Percentiles rank a stretch among this genome's conserved stretches.
phyloP scores from a whole-genome alignment of 1,140 invertebrate genomes.

The Lycorma delicatula region DNA sequence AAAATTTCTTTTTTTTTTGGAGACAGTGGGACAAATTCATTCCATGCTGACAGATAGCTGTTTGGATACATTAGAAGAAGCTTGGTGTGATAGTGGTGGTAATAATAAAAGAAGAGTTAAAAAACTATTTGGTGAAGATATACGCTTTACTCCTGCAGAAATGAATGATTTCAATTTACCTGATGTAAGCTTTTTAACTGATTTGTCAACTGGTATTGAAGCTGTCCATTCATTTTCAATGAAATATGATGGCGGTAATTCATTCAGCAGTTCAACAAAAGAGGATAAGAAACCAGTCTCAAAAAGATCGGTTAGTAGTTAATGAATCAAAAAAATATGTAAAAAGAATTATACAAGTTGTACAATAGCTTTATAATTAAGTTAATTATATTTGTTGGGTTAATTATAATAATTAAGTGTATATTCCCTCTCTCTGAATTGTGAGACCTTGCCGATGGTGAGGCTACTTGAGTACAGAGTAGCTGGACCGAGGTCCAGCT shows the following conservation, averaged over 20 bases:
- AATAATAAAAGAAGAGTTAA: neutral
- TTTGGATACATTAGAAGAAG: conserved; percentile 7
- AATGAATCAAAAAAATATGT: conserved; percentile 26
- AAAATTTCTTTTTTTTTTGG: conserved; percentile 26
- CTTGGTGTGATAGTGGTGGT: neutral
- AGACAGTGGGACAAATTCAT: conserved; percentile 41
- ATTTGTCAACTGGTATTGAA: neutral
- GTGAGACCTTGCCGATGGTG: too few species aligned
- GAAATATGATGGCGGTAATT: conserved; percentile 17
- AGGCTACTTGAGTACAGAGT: too few species aligned
- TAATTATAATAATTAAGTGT: too few species aligned
- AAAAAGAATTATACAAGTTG: conserved; percentile 42
- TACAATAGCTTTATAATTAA: too few species aligned
- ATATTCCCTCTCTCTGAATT: too few species aligned
- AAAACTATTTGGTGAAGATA: neutral
- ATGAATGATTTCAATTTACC: conserved; percentile 14
- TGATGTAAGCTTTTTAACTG: conserved; percentile 18
- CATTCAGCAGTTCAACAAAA: too few species aligned
- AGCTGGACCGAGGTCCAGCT: too few species aligned
- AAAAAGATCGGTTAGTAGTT: too few species aligned
- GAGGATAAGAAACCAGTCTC: too few species aligned
- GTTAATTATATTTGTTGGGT: too few species aligned
- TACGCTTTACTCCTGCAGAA: neutral
- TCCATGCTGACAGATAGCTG: conserved; percentile 19
- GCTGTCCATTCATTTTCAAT: conserved; percentile 21